phyloP scores from a whole-genome alignment of 2,113 vertebrate species.

The Poicephalus gulielmi region DNA sequence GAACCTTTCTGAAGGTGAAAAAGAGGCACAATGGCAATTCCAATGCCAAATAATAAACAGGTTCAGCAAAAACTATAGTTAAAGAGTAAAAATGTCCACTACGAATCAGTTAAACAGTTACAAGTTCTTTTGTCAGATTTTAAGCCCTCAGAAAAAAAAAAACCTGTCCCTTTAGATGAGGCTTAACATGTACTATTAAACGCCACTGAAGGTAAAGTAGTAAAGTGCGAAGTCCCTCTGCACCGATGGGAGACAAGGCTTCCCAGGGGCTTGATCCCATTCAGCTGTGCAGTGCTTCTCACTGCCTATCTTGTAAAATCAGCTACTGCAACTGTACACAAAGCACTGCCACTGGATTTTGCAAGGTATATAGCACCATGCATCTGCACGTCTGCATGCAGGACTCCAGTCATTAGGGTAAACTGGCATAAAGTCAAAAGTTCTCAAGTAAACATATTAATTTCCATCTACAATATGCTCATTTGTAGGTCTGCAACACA shows the following conservation, averaged over 20 bases:
- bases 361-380: neutral
- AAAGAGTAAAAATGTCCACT: neutral
- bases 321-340: neutral
- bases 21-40: neutral
- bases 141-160: neutral
- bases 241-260: neutral
- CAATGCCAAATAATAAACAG: neutral
- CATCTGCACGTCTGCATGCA: rapidly evolving
- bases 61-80: neutral
- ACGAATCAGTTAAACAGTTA: neutral
- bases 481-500: neutral
- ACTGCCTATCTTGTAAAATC: neutral
- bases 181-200: neutral
- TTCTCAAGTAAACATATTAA: neutral
- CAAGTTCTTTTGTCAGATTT: neutral
- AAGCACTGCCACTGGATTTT: neutral
- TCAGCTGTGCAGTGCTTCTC: neutral
- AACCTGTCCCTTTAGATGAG: neutral
- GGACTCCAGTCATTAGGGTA: neutral
- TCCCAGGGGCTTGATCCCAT: neutral
- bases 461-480: neutral
- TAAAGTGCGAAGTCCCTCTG: rapidly evolving
- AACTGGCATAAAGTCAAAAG: neutral
- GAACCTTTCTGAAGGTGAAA: neutral
- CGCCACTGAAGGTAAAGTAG: neutral